A percentile compares a stretch with the other conserved stretches of the same genome.
These are phyloP conservation scores for Drosophila persimilis DNA, from an alignment of 1,140 invertebrate genomes.

Conservation along the genomic window DNA sequence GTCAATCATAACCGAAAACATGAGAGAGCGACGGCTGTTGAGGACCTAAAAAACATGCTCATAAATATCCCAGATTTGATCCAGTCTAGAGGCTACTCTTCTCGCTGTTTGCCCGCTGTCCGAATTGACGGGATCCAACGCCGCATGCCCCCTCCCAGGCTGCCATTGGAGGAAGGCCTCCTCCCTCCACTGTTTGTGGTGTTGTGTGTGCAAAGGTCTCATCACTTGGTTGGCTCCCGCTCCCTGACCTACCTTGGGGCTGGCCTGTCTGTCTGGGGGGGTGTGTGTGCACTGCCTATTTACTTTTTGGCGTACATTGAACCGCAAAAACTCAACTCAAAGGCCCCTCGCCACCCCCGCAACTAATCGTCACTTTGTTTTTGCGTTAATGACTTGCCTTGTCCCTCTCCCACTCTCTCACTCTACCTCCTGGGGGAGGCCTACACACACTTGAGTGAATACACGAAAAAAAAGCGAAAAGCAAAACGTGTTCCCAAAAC, in stretches of 20 bases:
- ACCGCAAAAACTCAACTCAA: constrained; percentile 40
- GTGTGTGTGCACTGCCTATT: constrained; percentile 51
- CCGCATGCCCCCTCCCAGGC: too few species aligned
- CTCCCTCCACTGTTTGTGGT: constrained; percentile 34
- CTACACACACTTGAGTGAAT: constrained; percentile 54
- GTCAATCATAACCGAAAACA: constrained; percentile 75
- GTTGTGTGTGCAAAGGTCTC: constrained; percentile 47
- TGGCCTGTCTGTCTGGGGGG: constrained; percentile 22
- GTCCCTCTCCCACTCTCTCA: constrained; percentile 3
- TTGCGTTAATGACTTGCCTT: constrained; percentile 70
- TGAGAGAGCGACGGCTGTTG: constrained; percentile 24
- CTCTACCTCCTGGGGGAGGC: constrained; percentile 6
- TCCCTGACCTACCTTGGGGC: constrained; percentile 60
- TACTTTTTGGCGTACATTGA: constrained; percentile 75
- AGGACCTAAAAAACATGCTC: background rate
- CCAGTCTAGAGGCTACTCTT: too few species aligned
- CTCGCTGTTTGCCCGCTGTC: background rate
- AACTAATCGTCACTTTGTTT: constrained; percentile 77
- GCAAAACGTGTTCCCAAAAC: constrained; percentile 69
- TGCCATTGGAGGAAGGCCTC: constrained; percentile 16
- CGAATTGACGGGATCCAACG: too few species aligned
- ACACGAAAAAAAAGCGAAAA: constrained; percentile 8
- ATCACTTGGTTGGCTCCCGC: constrained; percentile 26
- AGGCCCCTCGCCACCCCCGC: constrained; percentile 1
- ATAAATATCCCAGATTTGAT: too few species aligned